Evolutionary conservation across 2,113 vertebrate species (phyloP), one percentile per base, ranked within the genome.

Genomic region (Odocoileus virginianus): DNA sequence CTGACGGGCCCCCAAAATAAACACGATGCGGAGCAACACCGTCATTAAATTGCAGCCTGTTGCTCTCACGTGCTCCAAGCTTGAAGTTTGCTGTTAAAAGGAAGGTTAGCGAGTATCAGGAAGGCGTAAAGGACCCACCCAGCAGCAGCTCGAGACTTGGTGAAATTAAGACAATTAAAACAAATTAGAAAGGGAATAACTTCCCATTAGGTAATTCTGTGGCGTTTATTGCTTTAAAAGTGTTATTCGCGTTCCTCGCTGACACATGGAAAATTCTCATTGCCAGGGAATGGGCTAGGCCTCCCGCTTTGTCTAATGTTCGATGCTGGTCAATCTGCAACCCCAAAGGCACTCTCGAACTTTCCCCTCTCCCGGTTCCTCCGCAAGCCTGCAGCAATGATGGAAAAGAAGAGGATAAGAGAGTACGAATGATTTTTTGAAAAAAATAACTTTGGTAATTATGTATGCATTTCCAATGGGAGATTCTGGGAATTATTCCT

Each of bases 401-500:
- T 36, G 57, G 57, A 19, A 91, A 85, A 96, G 47, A 64, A 92
- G n/a, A 23, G 54, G 74, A 89, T 47, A 36, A 76, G 58, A 47
- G 78, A 95, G 43, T 61, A 36, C 89, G 28, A 88, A 54, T 40
- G 81, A 57, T 25, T 74, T 71, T 92, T 76, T 6, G 7, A 8
- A 64, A 87, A 74, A 83, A 60, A 61, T 83, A 97, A 97, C 89
- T 55, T 55, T 85, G 84, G 87, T 92, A 83, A 96, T 97, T 96
- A 96, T 40, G 76, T 83, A 87, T 97, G 95, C 86, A 71, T 91
- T 91, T 93, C 90, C 92, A 97, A 60, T 61, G 90, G 88, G 97
- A 97, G 94, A 95, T 33, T 97, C 94, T 97, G 91, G 97, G 96
- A 98, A 94, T 95, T 97, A 82, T 97, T 98, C 89, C 74, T 92